Conservation (phyloP, 2,113 vertebrate genomes). For the Apeltes quadracus region DNA sequence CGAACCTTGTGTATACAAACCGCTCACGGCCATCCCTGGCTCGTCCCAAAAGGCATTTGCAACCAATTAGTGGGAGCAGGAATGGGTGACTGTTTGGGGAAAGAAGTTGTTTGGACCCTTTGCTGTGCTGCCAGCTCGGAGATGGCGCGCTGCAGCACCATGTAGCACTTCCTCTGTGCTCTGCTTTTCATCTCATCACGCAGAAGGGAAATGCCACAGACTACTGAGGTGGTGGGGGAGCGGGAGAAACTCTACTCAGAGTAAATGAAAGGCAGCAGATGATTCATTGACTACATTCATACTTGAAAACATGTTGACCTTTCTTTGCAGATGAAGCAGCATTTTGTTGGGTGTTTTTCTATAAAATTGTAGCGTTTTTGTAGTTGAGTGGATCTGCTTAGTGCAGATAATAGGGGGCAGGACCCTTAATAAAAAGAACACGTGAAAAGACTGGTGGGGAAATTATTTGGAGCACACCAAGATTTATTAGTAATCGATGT, state of each 20-base stretch:
- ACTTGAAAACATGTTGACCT: neutral
- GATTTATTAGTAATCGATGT: neutral
- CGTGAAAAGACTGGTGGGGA: neutral
- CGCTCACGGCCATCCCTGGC: slow-evolving; percentile 36
- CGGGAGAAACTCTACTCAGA: slow-evolving; percentile 1
- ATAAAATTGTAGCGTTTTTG: neutral
- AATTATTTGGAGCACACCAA: neutral
- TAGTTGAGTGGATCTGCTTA: neutral
- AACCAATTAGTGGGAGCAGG: slow-evolving; percentile 56
- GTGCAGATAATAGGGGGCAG: neutral
- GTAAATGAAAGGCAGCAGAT: slow-evolving; percentile 45
- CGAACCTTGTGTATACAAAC: slow-evolving; percentile 43
- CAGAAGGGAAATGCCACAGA: slow-evolving; percentile 20
- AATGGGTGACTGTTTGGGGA: slow-evolving; percentile 42
- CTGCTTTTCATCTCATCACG: slow-evolving; percentile 44
- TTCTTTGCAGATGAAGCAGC: neutral
- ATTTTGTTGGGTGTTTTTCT: neutral
- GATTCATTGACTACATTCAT: slow-evolving; percentile 37
- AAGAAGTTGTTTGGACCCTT: slow-evolving; percentile 57
- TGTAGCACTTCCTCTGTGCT: slow-evolving; percentile 38
- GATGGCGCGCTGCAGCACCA: slow-evolving; percentile 21
- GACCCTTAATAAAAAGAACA: neutral
- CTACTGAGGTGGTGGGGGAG: neutral
- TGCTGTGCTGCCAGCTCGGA: slow-evolving; percentile 48
- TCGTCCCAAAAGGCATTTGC: slow-evolving; percentile 67